Base-by-base conservation (phyloP, 53 echinoderm and acorn worm genomes). In the Hippasteria phrygiana region DNA sequence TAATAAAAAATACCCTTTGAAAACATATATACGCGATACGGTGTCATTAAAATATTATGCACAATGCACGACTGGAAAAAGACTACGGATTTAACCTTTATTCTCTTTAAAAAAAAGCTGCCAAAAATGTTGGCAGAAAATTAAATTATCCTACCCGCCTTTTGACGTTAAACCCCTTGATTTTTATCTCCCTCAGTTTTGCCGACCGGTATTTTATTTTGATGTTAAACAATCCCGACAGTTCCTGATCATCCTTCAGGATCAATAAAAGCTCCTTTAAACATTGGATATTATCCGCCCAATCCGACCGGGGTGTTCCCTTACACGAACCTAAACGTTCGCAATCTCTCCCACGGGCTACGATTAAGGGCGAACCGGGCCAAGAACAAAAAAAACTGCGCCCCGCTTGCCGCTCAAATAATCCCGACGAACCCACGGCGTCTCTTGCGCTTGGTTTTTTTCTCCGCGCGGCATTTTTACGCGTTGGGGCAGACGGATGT, bases 281-380 rank as follows among this genome's bases (percentile, higher is more conserved):
- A 85, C 85, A 85, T 85, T 85, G 85, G 85, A 85, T 85, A 85
- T 85, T 85, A 85, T 85, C 85, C 85, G 50, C 85, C 42, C 45
- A 36, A 85, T 85, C 85, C 85, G 18, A 36, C 48, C 24, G 16
- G 37, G 69, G 85, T 85, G 85, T 85, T 85, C 85, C 71, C 35
- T 69, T 85, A 71, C 85, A 85, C 85, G 85, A 85, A 85, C 85
- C 53, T 67, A 67, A 85, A 70, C 70, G 85, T 85, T 71, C 18
- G 32, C 24, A 35, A 70, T 69, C 85, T 71, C 71, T 17, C 85
- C 81, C 85, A 33, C 38, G 71, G 71, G 85, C 85, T 50, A 43
- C 47, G 75, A 75, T 75, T 75, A 75, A 48, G 72, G 72, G 18
- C 48, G 75, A 67, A 35, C 69, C 42, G 43, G 26, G 73, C 34